Evolutionary conservation across 2,113 vertebrate species (phyloP).

Genomic region (Ranitomeya variabilis): DNA sequence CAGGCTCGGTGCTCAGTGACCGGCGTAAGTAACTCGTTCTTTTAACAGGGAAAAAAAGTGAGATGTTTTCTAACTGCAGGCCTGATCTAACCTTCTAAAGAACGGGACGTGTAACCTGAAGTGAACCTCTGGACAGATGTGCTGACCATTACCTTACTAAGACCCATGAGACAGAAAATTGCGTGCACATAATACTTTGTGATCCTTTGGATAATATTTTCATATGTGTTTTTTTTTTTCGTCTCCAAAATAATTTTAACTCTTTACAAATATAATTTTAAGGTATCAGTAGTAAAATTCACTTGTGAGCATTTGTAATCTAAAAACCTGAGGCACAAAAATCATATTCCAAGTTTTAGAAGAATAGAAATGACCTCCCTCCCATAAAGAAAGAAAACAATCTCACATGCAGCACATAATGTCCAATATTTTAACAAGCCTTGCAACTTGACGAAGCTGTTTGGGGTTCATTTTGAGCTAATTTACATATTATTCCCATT

Average conservation of each 20-base stretch:
- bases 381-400: too few relatives aligned
- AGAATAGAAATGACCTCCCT: too few relatives aligned
- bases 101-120: conserved; percentile 25
- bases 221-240: too few relatives aligned
- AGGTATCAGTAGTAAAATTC: neutral
- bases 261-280: neutral
- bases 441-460: too few relatives aligned
- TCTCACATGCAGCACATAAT: too few relatives aligned
- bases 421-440: too few relatives aligned
- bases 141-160: neutral
- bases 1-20: neutral
- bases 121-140: conserved; percentile 44
- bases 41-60: neutral
- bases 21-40: neutral
- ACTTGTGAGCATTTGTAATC: neutral
- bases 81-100: conserved; percentile 4
- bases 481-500: too few relatives aligned
- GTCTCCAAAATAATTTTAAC: neutral
- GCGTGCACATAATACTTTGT: neutral
- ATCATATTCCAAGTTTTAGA: neutral
- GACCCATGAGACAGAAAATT: neutral
- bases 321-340: neutral
- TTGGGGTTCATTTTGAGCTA: too few relatives aligned
- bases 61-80: neutral
- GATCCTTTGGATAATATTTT: neutral